Evolutionary conservation across 2,888 invertebrate genomes (phyloP).

Genomic region (Caenorhabditis doughertyi): DNA sequence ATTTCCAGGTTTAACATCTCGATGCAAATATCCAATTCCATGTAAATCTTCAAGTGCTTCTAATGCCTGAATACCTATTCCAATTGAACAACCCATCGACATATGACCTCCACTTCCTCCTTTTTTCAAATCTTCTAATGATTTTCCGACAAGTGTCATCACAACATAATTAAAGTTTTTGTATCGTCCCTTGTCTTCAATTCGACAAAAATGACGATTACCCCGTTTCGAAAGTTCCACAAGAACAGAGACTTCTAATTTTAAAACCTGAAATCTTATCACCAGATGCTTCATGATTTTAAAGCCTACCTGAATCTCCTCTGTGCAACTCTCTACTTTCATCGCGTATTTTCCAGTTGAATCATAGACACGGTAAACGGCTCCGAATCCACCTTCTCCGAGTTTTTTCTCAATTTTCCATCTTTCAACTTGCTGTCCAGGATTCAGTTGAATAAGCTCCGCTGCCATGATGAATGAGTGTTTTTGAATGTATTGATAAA

Average conservation of each 20-base stretch:
- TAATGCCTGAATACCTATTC: slow-evolving; percentile 68
- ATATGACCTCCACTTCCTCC: slow-evolving; percentile 70
- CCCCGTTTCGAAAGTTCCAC: slow-evolving; percentile 74
- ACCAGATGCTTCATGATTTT: neutral
- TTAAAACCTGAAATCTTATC: slow-evolving; percentile 69
- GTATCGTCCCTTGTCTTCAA: slow-evolving; percentile 78
- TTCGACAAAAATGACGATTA: slow-evolving; percentile 76
- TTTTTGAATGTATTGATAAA: slow-evolving; percentile 1
- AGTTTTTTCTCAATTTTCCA: slow-evolving; percentile 80
- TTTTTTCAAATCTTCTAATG: slow-evolving; percentile 72
- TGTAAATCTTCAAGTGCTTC: slow-evolving; percentile 77
- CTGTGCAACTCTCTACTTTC: slow-evolving; percentile 75
- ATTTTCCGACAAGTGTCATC: slow-evolving; percentile 81
- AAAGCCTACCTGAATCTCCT: slow-evolving; percentile 69
- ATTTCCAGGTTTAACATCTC: slow-evolving; percentile 59
- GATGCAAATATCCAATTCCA: slow-evolving; percentile 76
- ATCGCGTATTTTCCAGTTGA: slow-evolving; percentile 76
- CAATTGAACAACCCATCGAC: slow-evolving; percentile 72
- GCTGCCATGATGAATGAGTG: slow-evolving; percentile 19
- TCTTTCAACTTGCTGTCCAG: slow-evolving; percentile 71
- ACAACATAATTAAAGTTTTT: slow-evolving; percentile 79
- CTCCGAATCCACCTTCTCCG: slow-evolving; percentile 70
- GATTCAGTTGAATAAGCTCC: slow-evolving; percentile 23
- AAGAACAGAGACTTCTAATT: slow-evolving; percentile 79
- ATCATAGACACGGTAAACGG: slow-evolving; percentile 74